A percentile compares a stretch with the other conserved stretches of the same genome.
Conservation (phyloP, 2,888 invertebrate species). For the Hylaea fasciaria region DNA sequence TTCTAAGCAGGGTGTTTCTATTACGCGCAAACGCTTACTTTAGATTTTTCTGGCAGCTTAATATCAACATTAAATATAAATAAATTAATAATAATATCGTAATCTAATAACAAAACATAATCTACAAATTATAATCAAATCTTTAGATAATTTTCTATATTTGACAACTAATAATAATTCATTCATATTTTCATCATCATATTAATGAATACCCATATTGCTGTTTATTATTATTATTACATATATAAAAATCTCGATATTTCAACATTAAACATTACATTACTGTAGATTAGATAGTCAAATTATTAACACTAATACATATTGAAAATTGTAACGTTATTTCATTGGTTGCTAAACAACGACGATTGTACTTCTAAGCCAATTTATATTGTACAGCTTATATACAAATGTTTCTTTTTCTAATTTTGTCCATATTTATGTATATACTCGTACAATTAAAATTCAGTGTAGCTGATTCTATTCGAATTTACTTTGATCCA, state of each 20-base stretch:
- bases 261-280: constrained; percentile 27
- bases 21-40: constrained; percentile 69
- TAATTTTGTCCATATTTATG: background rate
- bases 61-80: constrained; percentile 14
- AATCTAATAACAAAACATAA: constrained; percentile 16
- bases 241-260: constrained; percentile 7
- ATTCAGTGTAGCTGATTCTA: too few species aligned
- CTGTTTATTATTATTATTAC: constrained; percentile 4
- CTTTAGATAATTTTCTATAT: constrained; percentile 8
- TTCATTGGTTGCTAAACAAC: constrained; percentile 24
- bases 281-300: constrained; percentile 41
- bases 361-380: constrained; percentile 9
- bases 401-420: background rate
- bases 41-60: constrained; percentile 49
- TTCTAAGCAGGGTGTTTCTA: constrained; percentile 65
- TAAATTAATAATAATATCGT: constrained; percentile 6
- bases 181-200: constrained; percentile 7
- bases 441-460: too few species aligned
- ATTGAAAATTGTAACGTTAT: constrained; percentile 14
- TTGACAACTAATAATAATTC: constrained; percentile 25
- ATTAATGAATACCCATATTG: constrained; percentile 11
- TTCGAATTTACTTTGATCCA: too few species aligned
- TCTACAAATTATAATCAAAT: constrained; percentile 18
- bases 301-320: constrained; percentile 29
- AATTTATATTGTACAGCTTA: constrained; percentile 17